Evolutionary conservation across 2,888 invertebrate genomes (phyloP).

Genomic region (Epistrophe eligans): DNA sequence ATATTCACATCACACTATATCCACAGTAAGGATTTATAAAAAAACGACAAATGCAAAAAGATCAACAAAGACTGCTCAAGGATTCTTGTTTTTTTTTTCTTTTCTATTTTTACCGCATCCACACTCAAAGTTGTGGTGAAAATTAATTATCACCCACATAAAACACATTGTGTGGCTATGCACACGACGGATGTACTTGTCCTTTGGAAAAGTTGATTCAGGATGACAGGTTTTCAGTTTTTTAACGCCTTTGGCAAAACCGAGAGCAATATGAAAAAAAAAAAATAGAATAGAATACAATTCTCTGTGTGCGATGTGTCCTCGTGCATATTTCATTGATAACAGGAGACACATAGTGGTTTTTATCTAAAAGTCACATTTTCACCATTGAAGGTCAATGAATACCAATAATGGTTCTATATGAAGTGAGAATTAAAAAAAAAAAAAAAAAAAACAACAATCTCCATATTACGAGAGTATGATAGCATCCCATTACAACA

Average conservation of each 20-base stretch:
- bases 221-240: conserved; percentile 54
- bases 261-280: conserved; percentile 3
- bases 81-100: neutral
- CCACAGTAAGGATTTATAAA: neutral
- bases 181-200: conserved; percentile 44
- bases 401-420: conserved; percentile 42
- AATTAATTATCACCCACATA: conserved; percentile 54
- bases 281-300: neutral
- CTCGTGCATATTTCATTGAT: conserved; percentile 67
- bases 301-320: conserved; percentile 9
- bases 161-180: neutral
- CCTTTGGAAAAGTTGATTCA: conserved; percentile 59
- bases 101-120: conserved; percentile 1
- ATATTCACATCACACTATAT: neutral
- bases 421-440: conserved; percentile 6
- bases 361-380: conserved; percentile 41
- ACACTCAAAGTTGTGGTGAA: conserved; percentile 32
- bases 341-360: conserved; percentile 50
- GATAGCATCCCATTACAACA: conserved; percentile 21
- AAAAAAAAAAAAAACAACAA: neutral
- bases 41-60: conserved; percentile 1
- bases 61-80: conserved; percentile 24
- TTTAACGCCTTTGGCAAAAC: conserved; percentile 36
- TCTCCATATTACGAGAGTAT: conserved; percentile 13
- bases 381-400: conserved; percentile 55